A percentile compares a stretch with the other conserved stretches of the same genome.
Evolutionary conservation across 2,888 invertebrate species (phyloP).

Genomic region (Melinaea marsaeus): DNA sequence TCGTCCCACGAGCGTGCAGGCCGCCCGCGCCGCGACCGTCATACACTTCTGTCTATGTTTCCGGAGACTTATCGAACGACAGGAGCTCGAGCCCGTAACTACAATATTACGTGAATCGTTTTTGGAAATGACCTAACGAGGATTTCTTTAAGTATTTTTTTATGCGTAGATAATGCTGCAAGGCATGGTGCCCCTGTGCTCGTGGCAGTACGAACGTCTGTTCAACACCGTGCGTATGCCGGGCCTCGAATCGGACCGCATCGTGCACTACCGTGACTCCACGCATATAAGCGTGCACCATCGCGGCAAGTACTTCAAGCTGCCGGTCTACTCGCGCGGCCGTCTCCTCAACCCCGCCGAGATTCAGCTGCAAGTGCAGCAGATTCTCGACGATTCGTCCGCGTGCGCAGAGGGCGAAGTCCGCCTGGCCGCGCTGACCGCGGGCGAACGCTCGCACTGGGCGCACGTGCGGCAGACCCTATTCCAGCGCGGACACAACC

Average conservation of each 20-base stretch:
- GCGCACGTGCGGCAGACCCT: conserved; percentile 87
- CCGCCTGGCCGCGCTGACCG: conserved; percentile 93
- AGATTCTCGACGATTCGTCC: conserved; percentile 87
- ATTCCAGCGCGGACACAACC: conserved; percentile 93
- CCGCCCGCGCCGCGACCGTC: conserved; percentile 94
- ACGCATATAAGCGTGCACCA: conserved; percentile 96
- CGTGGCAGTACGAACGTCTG: conserved; percentile 97
- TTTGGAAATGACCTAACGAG: too few species aligned
- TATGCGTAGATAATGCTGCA: conserved; percentile 88
- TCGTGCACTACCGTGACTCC: conserved; percentile 92
- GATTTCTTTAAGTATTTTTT: too few species aligned
- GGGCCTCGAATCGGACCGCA: conserved; percentile 93
- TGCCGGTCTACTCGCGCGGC: conserved; percentile 91
- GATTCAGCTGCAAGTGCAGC: conserved; percentile 95
- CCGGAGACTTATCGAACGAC: conserved; percentile 92
- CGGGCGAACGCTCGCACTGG: conserved; percentile 94
- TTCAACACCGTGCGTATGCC: conserved; percentile 98
- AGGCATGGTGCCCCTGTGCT: conserved; percentile 95
- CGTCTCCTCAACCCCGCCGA: conserved; percentile 91
- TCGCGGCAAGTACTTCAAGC: conserved; percentile 96
- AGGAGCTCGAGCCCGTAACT: conserved; percentile 94
- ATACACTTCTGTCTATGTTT: conserved; percentile 91
- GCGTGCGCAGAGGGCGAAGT: conserved; percentile 89
- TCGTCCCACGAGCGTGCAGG: conserved; percentile 85
- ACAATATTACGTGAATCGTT: not conserved